These are phyloP conservation scores for Zeus faber DNA, from an alignment of 2,113 vertebrate species.

Conservation along the genomic window DNA sequence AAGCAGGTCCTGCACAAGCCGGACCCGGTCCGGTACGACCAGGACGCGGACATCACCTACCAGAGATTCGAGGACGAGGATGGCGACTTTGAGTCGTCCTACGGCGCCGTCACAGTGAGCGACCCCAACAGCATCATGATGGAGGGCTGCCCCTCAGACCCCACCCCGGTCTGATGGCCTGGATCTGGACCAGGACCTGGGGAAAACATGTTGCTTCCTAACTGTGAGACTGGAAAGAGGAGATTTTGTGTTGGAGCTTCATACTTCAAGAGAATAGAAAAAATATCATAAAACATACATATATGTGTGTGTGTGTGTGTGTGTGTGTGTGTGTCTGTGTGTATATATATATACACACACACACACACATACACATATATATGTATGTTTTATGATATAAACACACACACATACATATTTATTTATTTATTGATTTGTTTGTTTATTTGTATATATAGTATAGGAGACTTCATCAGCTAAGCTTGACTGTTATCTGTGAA, in stretches of 20 bases:
- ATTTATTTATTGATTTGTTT: too few relatives aligned
- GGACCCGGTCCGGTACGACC: conserved; percentile 76
- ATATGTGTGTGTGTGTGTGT: too few relatives aligned
- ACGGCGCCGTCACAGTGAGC: conserved; percentile 82
- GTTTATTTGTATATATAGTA: neutral
- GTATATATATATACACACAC: neutral
- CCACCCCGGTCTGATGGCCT: conserved; percentile 61
- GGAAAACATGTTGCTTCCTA: too few relatives aligned
- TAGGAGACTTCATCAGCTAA: neutral
- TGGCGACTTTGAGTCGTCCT: conserved; percentile 77
- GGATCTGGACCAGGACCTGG: neutral
- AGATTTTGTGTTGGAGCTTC: too few relatives aligned
- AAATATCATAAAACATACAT: too few relatives aligned
- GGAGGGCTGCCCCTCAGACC: conserved; percentile 70
- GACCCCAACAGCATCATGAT: conserved; percentile 72
- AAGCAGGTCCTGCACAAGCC: conserved; percentile 81
- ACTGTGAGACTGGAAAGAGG: too few relatives aligned
- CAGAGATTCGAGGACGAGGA: conserved; percentile 92
- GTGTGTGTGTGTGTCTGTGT: neutral
- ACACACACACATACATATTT: too few relatives aligned
- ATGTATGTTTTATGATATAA: too few relatives aligned
- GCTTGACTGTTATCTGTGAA: conserved; percentile 1
- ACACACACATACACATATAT: too few relatives aligned
- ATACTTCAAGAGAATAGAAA: too few relatives aligned
- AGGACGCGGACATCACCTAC: conserved; percentile 88